A percentile compares a stretch with the other conserved stretches of the same genome.
Evolutionary conservation across 2,797 vertebrate genomes (phyloP).

Genomic region (Gallinago stenura): DNA sequence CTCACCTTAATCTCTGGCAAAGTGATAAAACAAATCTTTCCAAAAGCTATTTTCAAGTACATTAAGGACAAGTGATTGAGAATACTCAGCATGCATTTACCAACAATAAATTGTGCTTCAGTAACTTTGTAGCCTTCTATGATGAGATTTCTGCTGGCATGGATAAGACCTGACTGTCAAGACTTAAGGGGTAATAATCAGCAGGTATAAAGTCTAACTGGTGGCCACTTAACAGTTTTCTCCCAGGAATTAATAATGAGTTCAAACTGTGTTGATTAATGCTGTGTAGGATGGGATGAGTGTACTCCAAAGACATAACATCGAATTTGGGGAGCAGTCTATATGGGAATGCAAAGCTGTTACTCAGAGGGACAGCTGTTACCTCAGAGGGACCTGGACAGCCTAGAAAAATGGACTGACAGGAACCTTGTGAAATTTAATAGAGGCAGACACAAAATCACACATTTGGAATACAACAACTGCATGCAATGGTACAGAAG

Average conservation of each 20-base stretch:
- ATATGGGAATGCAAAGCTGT: not conserved
- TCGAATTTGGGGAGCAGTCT: not conserved
- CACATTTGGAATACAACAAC: not conserved
- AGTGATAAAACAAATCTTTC: not conserved
- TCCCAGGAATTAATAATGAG: not conserved
- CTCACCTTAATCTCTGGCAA: not conserved
- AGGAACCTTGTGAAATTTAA: not conserved
- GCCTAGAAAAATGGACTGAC: not conserved
- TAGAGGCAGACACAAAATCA: not conserved
- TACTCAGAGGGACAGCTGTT: not conserved
- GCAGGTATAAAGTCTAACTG: not conserved
- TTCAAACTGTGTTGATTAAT: not conserved
- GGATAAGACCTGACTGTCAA: not conserved
- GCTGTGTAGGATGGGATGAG: accelerated
- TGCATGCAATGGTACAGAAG: not conserved
- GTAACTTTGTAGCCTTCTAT: not conserved
- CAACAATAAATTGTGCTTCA: not conserved
- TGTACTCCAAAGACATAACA: not conserved
- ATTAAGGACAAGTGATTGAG: not conserved
- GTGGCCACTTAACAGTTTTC: not conserved
- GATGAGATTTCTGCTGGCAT: not conserved
- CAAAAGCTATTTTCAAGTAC: not conserved
- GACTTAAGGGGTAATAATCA: not conserved
- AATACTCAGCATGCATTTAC: not conserved
- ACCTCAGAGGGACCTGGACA: not conserved